Evolutionary conservation across 2,113 vertebrate species (phyloP).

Genomic region (Onychostoma macrolepis): DNA sequence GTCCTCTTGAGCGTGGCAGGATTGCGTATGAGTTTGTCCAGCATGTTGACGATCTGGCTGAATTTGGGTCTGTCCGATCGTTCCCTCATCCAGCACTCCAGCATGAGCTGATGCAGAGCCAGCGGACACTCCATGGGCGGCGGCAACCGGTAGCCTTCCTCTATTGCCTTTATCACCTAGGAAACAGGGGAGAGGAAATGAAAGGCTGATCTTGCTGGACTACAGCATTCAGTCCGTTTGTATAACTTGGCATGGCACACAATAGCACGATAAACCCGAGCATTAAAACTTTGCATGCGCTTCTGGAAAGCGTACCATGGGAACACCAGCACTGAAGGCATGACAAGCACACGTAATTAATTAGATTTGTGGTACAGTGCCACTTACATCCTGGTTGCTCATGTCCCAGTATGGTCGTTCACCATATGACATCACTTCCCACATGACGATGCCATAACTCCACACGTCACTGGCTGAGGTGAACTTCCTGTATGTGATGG

Average conservation of each 20-base stretch:
- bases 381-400: slow-evolving; percentile 96
- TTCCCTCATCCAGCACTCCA: slow-evolving; percentile 98
- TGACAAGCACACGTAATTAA: not conserved
- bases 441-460: slow-evolving; percentile 98
- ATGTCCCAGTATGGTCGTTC: slow-evolving; percentile 99
- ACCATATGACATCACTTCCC: slow-evolving; percentile 99
- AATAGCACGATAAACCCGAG: not conserved
- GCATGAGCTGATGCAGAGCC: slow-evolving; percentile 95
- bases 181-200: slow-evolving; percentile 49
- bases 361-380: slow-evolving; percentile 26
- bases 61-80: slow-evolving; percentile 94
- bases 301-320: not conserved
- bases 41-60: slow-evolving; percentile 98
- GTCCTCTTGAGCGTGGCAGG: slow-evolving; percentile 96
- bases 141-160: slow-evolving; percentile 95
- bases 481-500: slow-evolving; percentile 97
- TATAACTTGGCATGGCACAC: slow-evolving; percentile 28
- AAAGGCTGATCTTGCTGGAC: not conserved
- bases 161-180: slow-evolving; percentile 98
- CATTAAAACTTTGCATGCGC: not conserved
- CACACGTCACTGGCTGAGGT: slow-evolving; percentile 95
- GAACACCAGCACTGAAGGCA: not conserved
- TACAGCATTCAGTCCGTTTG: not conserved
- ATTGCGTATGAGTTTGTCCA: slow-evolving; percentile 99
- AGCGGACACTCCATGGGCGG: slow-evolving; percentile 98